Conservation (phyloP, 2,797 vertebrate species). For the Hephaestus fuliginosus region DNA sequence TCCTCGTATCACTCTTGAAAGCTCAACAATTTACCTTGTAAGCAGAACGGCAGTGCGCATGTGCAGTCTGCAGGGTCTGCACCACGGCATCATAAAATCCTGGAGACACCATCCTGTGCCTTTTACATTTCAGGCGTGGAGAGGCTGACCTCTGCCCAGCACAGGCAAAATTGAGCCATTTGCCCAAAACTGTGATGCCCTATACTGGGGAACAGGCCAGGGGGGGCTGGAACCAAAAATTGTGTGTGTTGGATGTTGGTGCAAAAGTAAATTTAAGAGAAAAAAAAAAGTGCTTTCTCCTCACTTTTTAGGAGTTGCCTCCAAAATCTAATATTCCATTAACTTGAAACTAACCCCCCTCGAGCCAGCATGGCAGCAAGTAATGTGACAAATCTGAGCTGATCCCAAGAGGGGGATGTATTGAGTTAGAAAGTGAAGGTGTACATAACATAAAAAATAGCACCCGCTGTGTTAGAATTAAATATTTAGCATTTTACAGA, state of each 20-base stretch:
- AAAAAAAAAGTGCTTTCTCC: neutral
- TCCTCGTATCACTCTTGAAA: constrained; percentile 44
- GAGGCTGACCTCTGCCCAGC: constrained; percentile 9
- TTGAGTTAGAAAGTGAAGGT: neutral
- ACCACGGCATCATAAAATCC: constrained; percentile 29
- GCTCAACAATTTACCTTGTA: constrained; percentile 63
- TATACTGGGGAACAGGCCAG: neutral
- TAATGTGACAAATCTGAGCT: constrained; percentile 18
- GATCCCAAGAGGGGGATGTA: neutral
- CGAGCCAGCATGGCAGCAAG: neutral
- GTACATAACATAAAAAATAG: neutral
- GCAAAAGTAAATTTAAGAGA: constrained; percentile 4
- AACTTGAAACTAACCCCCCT: constrained; percentile 6
- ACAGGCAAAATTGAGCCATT: constrained; percentile 9
- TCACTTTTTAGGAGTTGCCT: constrained; percentile 14
- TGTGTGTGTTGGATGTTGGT: constrained; percentile 13
- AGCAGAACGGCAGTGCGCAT: constrained; percentile 48
- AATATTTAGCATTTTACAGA: neutral
- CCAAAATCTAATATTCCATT: constrained; percentile 8
- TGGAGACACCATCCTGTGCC: constrained; percentile 24
- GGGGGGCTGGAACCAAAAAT: neutral
- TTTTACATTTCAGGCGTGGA: constrained; percentile 25
- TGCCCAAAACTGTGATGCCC: neutral
- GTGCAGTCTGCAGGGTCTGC: constrained; percentile 37
- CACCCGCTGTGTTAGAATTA: neutral